Evolutionary conservation across 2,888 invertebrate species (phyloP).

Genomic region (Callyntrura sp.): DNA sequence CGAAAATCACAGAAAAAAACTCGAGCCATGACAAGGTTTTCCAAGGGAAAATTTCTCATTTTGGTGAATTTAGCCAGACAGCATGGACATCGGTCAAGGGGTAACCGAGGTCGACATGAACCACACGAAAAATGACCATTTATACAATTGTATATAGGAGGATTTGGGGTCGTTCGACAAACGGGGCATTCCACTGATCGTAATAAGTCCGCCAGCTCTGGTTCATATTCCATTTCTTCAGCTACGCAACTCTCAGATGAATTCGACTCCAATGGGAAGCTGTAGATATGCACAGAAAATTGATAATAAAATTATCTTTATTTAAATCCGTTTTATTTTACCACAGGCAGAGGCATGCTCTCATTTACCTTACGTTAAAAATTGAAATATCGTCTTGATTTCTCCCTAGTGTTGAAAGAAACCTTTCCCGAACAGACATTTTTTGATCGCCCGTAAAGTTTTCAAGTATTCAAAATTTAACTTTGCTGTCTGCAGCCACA

Average conservation of each 20-base stretch:
- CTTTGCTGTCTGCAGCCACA: too few relatives aligned
- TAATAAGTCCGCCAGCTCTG: constrained; percentile 55
- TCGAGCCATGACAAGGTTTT: constrained; percentile 64
- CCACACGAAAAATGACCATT: constrained; percentile 78
- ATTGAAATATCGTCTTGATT: constrained; percentile 58
- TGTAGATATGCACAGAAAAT: neutral
- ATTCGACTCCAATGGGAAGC: constrained; percentile 11
- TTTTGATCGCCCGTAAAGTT: neutral
- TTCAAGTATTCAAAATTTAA: too few relatives aligned
- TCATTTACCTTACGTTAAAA: constrained; percentile 50
- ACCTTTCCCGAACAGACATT: constrained; percentile 25
- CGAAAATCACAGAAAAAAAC: constrained; percentile 71
- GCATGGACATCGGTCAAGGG: constrained; percentile 64
- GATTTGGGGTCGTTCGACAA: constrained; percentile 73
- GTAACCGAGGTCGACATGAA: constrained; percentile 66
- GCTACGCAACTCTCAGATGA: neutral
- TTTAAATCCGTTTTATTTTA: too few relatives aligned
- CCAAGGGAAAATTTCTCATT: constrained; percentile 80
- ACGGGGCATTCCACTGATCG: constrained; percentile 77
- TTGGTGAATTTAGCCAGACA: constrained; percentile 73
- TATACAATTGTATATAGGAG: constrained; percentile 78
- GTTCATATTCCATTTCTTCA: constrained; percentile 57
- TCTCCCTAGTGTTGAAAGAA: neutral
- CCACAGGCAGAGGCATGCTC: too few relatives aligned
- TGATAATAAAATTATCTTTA: too few relatives aligned